Evolutionary conservation across 30 jellyfish, hydroid and myxozoan genomes (phyloP).

Genomic region (Chrysaora quinquecirrha): DNA sequence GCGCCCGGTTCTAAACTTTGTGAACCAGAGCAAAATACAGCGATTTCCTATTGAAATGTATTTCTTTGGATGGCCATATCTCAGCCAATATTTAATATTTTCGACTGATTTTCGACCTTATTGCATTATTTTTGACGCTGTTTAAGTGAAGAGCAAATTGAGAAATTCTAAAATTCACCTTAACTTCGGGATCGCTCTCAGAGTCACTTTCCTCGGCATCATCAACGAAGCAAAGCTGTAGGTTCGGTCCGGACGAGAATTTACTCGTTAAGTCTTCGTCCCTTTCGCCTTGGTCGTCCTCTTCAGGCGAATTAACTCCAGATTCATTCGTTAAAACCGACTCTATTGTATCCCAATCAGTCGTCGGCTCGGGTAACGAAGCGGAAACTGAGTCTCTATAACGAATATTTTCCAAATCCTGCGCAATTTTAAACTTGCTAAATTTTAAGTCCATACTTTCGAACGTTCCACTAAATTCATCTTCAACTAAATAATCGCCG

Average conservation of each 20-base stretch:
- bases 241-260: conserved; percentile 57
- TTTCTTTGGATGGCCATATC: no score
- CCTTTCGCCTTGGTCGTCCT: conserved; percentile 35
- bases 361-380: conserved; percentile 68
- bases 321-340: conserved; percentile 74
- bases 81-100: no score
- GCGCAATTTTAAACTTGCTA: conserved; percentile 24
- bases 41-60: no score
- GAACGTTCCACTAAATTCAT: conserved; percentile 62
- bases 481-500: conserved; percentile 74
- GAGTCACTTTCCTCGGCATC: conserved; percentile 58
- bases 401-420: conserved; percentile 27
- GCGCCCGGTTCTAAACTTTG: no score
- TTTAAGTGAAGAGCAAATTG: no score
- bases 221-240: conserved; percentile 72
- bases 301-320: conserved; percentile 65
- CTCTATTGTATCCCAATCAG: conserved; percentile 85
- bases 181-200: conserved; percentile 84
- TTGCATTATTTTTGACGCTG: no score
- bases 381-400: conserved; percentile 2
- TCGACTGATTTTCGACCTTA: no score
- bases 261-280: conserved; percentile 37
- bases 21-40: no score
- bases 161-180: conserved; percentile 49
- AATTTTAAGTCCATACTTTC: conserved; percentile 72